Conservation (phyloP, 1,140 invertebrate species). For the Dufourea novaeangliae region DNA sequence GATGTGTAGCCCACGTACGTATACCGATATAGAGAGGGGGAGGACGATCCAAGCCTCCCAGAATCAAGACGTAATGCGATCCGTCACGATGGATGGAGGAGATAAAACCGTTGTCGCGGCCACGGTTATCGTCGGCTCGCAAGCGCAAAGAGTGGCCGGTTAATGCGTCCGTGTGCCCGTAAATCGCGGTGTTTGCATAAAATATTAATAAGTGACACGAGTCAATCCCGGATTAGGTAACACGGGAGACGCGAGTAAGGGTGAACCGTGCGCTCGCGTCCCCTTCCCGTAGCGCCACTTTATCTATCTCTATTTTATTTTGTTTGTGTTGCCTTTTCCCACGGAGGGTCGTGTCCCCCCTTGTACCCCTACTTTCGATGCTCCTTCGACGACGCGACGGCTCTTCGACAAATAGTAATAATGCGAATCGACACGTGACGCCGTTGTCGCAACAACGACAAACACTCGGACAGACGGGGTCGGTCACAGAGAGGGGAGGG, state of each 20-base stretch:
- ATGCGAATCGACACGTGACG: conserved; percentile 81
- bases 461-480: too few species aligned
- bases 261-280: conserved; percentile 48
- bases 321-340: conserved; percentile 81
- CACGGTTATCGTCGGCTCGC: conserved; percentile 59
- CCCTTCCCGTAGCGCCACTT: conserved; percentile 70
- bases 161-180: conserved; percentile 72
- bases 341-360: conserved; percentile 66
- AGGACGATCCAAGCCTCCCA: not conserved
- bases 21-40: not conserved
- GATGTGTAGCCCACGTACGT: conserved; percentile 1
- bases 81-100: conserved; percentile 53
- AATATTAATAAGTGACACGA: conserved; percentile 83
- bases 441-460: conserved; percentile 71
- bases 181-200: conserved; percentile 82
- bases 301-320: conserved; percentile 81
- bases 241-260: conserved; percentile 29
- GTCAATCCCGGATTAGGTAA: conserved; percentile 80
- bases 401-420: conserved; percentile 81
- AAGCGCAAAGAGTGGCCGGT: conserved; percentile 34
- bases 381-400: conserved; percentile 52
- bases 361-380: conserved; percentile 17
- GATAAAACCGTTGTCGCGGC: conserved; percentile 63
- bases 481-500: not conserved
- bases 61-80: conserved; percentile 67